phyloP scores from a whole-genome alignment of 2,113 vertebrate genomes.

The Pelmatolapia mariae region DNA sequence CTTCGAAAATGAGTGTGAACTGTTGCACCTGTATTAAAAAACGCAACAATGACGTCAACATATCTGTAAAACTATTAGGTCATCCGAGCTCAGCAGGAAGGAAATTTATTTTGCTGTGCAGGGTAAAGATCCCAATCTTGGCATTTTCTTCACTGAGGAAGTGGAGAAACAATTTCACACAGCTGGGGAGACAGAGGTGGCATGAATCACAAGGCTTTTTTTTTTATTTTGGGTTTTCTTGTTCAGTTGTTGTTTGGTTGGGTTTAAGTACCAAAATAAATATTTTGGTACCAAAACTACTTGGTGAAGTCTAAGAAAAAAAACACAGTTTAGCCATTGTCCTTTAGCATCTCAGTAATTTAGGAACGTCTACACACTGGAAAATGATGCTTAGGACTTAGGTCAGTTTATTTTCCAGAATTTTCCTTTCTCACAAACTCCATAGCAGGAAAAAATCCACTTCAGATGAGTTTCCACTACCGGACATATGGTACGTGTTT shows the following conservation, averaged over 20 bases:
- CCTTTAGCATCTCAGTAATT: not conserved
- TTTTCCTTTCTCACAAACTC: not conserved
- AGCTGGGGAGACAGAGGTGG: not conserved
- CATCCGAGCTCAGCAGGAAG: not conserved
- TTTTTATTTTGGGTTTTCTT: not conserved
- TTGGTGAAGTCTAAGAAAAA: not conserved
- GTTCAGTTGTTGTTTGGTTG: not conserved
- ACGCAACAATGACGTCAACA: not conserved
- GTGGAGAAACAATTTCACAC: not conserved
- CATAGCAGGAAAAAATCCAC: not conserved
- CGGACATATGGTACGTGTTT: not conserved
- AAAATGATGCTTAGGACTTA: not conserved
- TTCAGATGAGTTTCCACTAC: not conserved
- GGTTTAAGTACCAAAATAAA: not conserved
- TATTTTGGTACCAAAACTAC: not conserved
- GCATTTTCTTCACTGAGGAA: not conserved
- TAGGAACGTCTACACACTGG: not conserved
- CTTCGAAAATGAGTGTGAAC: not conserved
- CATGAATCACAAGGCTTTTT: not conserved
- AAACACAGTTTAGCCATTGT: fast-evolving
- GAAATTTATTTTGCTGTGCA: not conserved
- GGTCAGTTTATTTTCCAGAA: not conserved
- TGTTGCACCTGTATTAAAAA: not conserved
- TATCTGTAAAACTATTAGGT: not conserved
- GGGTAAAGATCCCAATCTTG: not conserved